Percentiles rank a stretch among this genome's conserved stretches.
Conservation (phyloP, 2,797 vertebrate species). For the Hyperoplus immaculatus region DNA sequence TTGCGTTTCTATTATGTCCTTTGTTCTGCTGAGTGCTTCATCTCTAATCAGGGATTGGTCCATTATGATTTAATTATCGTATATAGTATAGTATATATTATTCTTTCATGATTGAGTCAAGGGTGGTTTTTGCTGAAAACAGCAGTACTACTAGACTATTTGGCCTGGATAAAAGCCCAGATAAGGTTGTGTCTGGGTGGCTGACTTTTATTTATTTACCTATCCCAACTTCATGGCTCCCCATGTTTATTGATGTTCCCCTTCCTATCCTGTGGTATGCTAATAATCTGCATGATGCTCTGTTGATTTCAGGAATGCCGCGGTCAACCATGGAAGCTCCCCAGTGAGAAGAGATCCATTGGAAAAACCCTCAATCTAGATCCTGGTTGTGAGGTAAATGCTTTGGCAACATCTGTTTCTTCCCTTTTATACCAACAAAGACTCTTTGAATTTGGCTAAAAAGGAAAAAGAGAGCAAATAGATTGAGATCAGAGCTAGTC, state of each 20-base stretch:
- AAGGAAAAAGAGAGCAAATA: conserved; percentile 51
- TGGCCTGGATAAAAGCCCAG: conserved; percentile 38
- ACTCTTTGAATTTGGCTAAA: conserved; percentile 47
- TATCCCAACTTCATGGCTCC: conserved; percentile 49
- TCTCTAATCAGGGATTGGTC: conserved; percentile 53
- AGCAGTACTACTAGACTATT: background rate
- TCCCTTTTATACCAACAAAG: conserved; percentile 53
- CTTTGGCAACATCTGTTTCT: conserved; percentile 60
- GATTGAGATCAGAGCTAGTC: conserved; percentile 38
- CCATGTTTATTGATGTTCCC: conserved; percentile 61
- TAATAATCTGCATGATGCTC: conserved; percentile 67
- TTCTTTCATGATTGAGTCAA: conserved; percentile 42
- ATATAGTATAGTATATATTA: background rate
- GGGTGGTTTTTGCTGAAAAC: conserved; percentile 26
- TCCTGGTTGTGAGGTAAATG: conserved; percentile 70
- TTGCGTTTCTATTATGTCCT: conserved; percentile 37
- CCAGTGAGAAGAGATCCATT: conserved; percentile 44
- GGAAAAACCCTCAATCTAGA: conserved; percentile 49
- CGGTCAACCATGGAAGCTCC: conserved; percentile 55
- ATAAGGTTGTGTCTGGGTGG: conserved; percentile 46
- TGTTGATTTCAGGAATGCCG: conserved; percentile 77
- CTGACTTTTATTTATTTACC: conserved; percentile 56
- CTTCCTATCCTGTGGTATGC: conserved; percentile 58
- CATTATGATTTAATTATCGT: conserved; percentile 59
- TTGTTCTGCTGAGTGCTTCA: conserved; percentile 44